Conservation (phyloP, 1,140 invertebrate species). For the Papilio dardanus region DNA sequence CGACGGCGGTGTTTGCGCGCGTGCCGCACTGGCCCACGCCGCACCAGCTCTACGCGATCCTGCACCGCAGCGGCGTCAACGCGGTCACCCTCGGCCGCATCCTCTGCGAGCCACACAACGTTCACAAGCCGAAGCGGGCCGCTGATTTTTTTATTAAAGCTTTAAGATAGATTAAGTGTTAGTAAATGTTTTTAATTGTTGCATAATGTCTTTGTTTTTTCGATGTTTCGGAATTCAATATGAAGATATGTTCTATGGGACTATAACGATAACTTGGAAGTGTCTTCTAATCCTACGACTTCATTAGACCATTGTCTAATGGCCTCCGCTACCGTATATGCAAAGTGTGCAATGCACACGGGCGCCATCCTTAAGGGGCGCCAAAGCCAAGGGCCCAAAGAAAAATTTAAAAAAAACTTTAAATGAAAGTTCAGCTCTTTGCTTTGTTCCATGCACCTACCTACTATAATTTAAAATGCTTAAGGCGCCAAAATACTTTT, state of each 20-base stretch:
- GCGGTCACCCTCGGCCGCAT: conserved; percentile 36
- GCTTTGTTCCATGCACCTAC: too few relatives aligned
- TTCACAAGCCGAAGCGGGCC: background rate
- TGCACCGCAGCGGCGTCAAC: conserved; percentile 43
- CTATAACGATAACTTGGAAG: background rate
- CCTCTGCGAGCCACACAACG: conserved; percentile 37
- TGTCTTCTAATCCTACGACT: too few relatives aligned
- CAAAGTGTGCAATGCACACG: too few relatives aligned
- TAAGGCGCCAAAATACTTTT: too few relatives aligned
- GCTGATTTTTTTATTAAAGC: conserved; percentile 16
- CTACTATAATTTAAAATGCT: too few relatives aligned
- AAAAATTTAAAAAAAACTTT: too few relatives aligned
- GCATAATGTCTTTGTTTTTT: background rate
- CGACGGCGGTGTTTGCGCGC: conserved; percentile 44
- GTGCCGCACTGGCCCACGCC: conserved; percentile 45
- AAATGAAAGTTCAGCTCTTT: too few relatives aligned
- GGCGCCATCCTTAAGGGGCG: too few relatives aligned
- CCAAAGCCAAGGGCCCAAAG: too few relatives aligned
- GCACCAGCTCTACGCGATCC: conserved; percentile 41
- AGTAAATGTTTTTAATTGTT: background rate
- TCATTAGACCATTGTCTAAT: too few relatives aligned
- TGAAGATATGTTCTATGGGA: too few relatives aligned
- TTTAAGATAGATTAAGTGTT: background rate
- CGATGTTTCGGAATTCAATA: background rate
- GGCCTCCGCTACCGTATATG: too few relatives aligned